Base-by-base conservation (phyloP, 2,797 vertebrate species). In the Spinibarbus caldwelli region DNA sequence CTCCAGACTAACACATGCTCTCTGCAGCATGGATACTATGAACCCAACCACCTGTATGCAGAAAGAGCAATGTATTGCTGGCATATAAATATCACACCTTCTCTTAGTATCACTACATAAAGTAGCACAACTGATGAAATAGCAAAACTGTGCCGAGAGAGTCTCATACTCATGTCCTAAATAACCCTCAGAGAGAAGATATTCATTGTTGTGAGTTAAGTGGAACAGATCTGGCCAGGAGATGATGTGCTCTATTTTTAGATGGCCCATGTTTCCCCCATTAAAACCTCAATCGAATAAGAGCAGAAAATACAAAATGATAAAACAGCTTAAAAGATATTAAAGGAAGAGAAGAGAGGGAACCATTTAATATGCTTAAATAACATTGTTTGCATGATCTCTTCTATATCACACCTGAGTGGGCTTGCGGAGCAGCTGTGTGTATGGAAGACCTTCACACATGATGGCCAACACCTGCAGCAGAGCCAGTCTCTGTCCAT, bases 381-480 rank as follows among this genome's bases (percentile, higher is more conserved):
- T 59, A 72, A 71, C 11, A 5, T 9, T 15, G 23, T 6, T 11
- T 29, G 5, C 2, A 47, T 15, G 14, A 15, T 15, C 78, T 68
- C 12, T 23, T 59, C 41, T 70, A 23, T 43, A 79, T 75, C 95
- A 90, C 70, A 99, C 98, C 97, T 99, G 98, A 43, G 89, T 90
- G 64, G 95, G 82, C 62, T 96, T 95, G 21, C 94, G 96, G 85
- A 99, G 95, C 87, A 99, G 95, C 83, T 96, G 91, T 0, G 95
- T 93, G 81, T 97, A 96, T 0, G 96, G 96, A 87, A 98, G 85
- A 14, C 87, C 93, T 91, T 98, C 97, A 0, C 97, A 97, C 91
- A 98, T 92, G 0, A 94, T 79, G 1, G 97, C 96, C 91, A 98
- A 84, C 4, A 96, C 93, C 89, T 98, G 98, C 36, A 99, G 94